A percentile compares a stretch with the other conserved stretches of the same genome.
Evolutionary conservation across 37 sponge, comb jelly and placozoan genomes (phyloP).

Genomic region (Halichondria panicea): DNA sequence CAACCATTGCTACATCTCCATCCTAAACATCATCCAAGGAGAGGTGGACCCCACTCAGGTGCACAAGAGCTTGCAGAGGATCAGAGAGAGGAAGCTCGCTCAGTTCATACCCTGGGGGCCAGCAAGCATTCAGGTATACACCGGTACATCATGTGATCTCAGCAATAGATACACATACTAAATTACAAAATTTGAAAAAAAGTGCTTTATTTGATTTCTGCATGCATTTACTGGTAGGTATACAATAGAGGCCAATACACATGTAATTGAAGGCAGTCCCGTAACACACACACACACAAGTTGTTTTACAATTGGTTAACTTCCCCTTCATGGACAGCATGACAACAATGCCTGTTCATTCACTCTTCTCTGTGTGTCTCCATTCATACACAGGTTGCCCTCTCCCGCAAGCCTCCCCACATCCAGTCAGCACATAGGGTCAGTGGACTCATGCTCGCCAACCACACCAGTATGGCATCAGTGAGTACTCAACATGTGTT

Average conservation of each 20-base stretch:
- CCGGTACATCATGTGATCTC: too few species aligned
- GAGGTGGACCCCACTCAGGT: constrained; percentile 98
- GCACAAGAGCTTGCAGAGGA: constrained; percentile 97
- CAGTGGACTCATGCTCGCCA: constrained; percentile 98
- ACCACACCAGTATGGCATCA: constrained; percentile 95
- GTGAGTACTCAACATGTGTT: constrained; percentile 30
- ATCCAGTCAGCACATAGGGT: constrained; percentile 95
- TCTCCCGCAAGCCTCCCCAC: constrained; percentile 93
- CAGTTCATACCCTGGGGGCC: constrained; percentile 99
- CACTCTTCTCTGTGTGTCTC: too few species aligned
- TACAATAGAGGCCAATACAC: too few species aligned
- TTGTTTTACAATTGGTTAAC: too few species aligned
- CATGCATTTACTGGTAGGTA: too few species aligned
- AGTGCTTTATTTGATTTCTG: too few species aligned
- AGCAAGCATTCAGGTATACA: constrained; percentile 91
- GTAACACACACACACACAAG: too few species aligned
- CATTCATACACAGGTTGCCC: constrained; percentile 96
- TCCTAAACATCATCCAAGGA: constrained; percentile 99
- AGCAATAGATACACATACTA: too few species aligned
- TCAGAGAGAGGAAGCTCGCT: constrained; percentile 95
- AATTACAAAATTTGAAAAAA: too few species aligned
- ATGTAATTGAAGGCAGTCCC: too few species aligned
- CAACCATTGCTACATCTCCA: constrained; percentile 98
- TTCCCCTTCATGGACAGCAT: too few species aligned
- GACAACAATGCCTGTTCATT: too few species aligned